phyloP scores from a whole-genome alignment of 1,140 invertebrate species.

The Popillia japonica region DNA sequence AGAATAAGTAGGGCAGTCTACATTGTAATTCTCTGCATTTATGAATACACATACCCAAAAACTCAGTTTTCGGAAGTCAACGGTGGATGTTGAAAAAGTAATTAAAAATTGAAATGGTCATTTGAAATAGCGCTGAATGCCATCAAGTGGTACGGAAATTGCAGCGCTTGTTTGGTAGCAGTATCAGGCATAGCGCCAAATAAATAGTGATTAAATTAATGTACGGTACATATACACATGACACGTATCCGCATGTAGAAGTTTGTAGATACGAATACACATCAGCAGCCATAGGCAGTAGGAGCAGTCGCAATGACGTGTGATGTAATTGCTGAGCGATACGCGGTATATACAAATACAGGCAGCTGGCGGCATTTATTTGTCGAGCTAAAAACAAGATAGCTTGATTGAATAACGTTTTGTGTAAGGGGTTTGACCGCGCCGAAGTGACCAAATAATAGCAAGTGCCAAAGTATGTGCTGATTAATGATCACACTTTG shows the following conservation, averaged over 20 bases:
- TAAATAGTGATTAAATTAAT: slow-evolving; percentile 29
- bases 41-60: too few relatives aligned
- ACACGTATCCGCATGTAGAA: background rate
- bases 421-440: too few relatives aligned
- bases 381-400: background rate
- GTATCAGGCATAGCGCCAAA: background rate
- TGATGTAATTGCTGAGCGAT: background rate
- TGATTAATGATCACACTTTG: too few relatives aligned
- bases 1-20: too few relatives aligned
- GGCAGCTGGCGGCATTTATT: background rate
- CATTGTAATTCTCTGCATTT: too few relatives aligned
- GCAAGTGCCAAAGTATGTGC: too few relatives aligned
- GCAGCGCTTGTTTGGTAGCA: background rate
- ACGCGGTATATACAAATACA: background rate
- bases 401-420: background rate
- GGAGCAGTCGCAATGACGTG: background rate
- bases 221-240: background rate
- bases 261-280: background rate
- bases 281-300: background rate
- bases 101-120: slow-evolving; percentile 25
- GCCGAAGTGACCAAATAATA: too few relatives aligned
- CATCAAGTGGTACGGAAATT: slow-evolving; percentile 13
- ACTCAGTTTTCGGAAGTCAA: too few relatives aligned
- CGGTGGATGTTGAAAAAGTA: background rate
- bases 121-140: background rate